Conservation (phyloP, 1,140 invertebrate genomes). For the Trachymyrmex septentrionalis region DNA sequence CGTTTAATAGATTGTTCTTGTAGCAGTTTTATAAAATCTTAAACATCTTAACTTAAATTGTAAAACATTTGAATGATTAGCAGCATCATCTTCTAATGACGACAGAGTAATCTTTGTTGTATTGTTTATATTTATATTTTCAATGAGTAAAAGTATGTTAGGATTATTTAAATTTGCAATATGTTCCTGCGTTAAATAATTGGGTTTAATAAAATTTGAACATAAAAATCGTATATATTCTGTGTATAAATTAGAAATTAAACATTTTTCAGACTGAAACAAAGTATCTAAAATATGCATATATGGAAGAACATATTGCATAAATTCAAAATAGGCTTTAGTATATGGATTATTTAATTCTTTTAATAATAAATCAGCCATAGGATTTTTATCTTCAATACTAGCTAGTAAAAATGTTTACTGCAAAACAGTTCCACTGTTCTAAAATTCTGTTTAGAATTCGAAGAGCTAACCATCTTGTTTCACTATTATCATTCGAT, state of each 20-base stretch:
- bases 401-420: not conserved
- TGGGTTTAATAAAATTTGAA: not conserved
- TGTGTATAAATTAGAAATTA: not conserved
- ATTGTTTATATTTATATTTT: not conserved
- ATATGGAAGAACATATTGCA: not conserved
- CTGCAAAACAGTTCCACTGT: not conserved
- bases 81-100: not conserved
- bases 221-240: not conserved
- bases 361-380: not conserved
- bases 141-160: not conserved
- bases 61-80: not conserved
- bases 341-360: not conserved
- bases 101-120: not conserved
- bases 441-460: not conserved
- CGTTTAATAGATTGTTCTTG: not conserved
- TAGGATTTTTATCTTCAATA: not conserved
- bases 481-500: not conserved
- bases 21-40: not conserved
- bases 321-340: not conserved
- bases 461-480: not conserved
- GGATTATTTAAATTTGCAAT: not conserved
- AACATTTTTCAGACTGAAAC: not conserved
- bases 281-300: not conserved
- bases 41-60: not conserved
- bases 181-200: not conserved